These are phyloP conservation scores for Epinotia demarniana DNA, from an alignment of 2,888 invertebrate genomes.

Conservation along the genomic window DNA sequence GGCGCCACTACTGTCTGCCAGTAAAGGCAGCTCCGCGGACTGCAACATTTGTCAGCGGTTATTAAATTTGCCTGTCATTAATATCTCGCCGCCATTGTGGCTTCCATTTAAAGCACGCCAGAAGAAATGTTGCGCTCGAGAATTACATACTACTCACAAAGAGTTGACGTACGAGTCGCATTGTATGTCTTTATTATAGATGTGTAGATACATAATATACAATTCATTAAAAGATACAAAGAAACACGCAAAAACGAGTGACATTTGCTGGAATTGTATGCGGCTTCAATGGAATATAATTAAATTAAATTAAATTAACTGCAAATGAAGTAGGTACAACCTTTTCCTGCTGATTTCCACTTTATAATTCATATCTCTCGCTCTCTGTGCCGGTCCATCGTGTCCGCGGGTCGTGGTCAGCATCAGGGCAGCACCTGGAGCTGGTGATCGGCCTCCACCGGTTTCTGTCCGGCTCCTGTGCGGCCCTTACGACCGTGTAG, in stretches of 20 bases:
- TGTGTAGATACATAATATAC: neutral
- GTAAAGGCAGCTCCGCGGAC: conserved; percentile 1
- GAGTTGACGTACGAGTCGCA: neutral
- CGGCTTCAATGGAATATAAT: neutral
- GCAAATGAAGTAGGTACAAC: no score
- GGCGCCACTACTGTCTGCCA: neutral
- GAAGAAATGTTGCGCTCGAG: conserved; percentile 18
- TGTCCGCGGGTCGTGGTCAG: no score
- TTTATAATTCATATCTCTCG: no score
- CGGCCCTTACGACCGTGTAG: no score
- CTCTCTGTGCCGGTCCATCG: no score
- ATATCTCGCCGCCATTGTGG: conserved; percentile 22
- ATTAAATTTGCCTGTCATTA: conserved; percentile 44
- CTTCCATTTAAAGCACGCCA: neutral
- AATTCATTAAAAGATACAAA: neutral
- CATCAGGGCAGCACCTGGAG: no score
- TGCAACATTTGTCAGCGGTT: conserved; percentile 40
- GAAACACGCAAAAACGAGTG: neutral
- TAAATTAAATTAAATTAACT: neutral
- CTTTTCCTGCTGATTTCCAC: no score
- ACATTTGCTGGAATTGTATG: no score
- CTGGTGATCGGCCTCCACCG: no score
- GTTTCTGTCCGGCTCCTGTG: no score
- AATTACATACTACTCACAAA: conserved; percentile 19
- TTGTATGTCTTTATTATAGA: neutral